These are phyloP conservation scores for Leptestheria dahalacensis DNA, from an alignment of 1,140 invertebrate species.

Conservation along the genomic window DNA sequence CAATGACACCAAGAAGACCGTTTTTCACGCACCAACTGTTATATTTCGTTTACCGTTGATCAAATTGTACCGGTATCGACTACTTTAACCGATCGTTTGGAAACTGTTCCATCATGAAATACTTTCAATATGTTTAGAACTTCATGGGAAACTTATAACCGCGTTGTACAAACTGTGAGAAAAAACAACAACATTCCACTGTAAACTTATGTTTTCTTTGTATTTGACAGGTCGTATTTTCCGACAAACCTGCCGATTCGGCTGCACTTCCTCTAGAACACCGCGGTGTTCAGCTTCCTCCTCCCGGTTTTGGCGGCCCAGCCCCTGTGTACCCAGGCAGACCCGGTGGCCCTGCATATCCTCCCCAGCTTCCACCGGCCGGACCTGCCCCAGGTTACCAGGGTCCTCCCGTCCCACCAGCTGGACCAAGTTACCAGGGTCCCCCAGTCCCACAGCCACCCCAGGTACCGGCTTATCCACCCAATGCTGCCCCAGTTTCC, in stretches of 20 bases:
- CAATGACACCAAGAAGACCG: too few relatives aligned
- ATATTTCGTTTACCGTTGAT: too few relatives aligned
- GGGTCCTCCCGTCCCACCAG: conserved; percentile 29
- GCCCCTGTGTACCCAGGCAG: not conserved
- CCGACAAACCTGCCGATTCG: conserved; percentile 49
- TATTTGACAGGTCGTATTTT: too few relatives aligned
- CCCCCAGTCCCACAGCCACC: conserved; percentile 29
- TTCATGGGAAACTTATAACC: not conserved
- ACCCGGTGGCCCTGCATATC: not conserved
- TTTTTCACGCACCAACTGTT: too few relatives aligned
- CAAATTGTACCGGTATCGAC: too few relatives aligned
- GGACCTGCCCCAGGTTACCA: conserved; percentile 29
- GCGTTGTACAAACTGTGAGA: not conserved
- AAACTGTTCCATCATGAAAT: too few relatives aligned
- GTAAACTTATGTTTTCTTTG: too few relatives aligned
- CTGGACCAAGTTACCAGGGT: conserved; percentile 25
- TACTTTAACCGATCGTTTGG: too few relatives aligned
- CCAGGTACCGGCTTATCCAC: conserved; percentile 21
- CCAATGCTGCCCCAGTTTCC: conserved; percentile 21
- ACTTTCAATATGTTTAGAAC: too few relatives aligned
- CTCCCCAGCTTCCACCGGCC: conserved; percentile 32
- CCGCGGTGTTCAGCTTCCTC: conserved; percentile 52
- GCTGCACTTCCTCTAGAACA: conserved; percentile 62
- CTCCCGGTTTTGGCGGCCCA: conserved; percentile 22
- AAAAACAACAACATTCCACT: not conserved